These are phyloP conservation scores for Brachypterus glaber DNA, from an alignment of 2,888 invertebrate genomes.

Conservation along the genomic window DNA sequence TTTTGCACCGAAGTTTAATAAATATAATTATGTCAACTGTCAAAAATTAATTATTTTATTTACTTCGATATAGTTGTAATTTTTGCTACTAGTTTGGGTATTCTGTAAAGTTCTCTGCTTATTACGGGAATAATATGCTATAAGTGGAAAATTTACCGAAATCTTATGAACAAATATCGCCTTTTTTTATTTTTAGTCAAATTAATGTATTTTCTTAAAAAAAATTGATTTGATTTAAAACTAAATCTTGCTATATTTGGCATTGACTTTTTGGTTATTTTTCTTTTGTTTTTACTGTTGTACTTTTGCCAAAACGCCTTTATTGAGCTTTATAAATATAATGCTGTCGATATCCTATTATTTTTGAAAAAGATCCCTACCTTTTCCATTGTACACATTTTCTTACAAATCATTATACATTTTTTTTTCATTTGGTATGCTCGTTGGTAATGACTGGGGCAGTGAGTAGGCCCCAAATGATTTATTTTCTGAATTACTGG, in stretches of 20 bases:
- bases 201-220: no score
- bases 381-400: conserved; percentile 24
- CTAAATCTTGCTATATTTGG: no score
- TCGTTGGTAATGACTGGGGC: conserved; percentile 20
- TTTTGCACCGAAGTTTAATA: no score
- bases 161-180: no score
- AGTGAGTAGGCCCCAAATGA: conserved; percentile 29
- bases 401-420: conserved; percentile 25
- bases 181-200: no score
- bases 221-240: no score
- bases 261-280: no score
- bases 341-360: conserved; percentile 38
- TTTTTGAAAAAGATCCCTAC: conserved; percentile 21
- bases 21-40: conserved; percentile 5
- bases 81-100: conserved; percentile 27
- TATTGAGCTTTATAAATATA: conserved; percentile 35
- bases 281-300: no score
- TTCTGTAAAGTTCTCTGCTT: no score
- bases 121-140: no score
- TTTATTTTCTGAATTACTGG: conserved; percentile 33
- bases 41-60: conserved; percentile 22
- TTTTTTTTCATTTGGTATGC: conserved; percentile 28
- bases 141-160: no score
- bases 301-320: conserved; percentile 38
- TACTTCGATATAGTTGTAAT: conserved; percentile 19